These are phyloP conservation scores for Calephelis nemesis DNA, from an alignment of 1,140 invertebrate species.

Conservation along the genomic window DNA sequence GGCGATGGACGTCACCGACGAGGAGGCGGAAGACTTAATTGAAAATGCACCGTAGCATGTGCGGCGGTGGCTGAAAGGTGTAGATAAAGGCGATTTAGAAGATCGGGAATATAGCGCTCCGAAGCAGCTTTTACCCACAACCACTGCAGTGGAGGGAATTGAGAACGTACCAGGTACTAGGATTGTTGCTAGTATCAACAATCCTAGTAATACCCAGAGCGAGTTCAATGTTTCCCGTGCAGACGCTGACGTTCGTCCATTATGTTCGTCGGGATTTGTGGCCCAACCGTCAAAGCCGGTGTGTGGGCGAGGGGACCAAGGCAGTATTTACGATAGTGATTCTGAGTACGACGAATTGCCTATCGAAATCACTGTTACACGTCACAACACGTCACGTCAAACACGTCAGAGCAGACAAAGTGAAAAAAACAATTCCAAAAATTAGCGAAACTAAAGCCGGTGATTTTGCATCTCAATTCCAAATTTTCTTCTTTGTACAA, in stretches of 20 bases:
- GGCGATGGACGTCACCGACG: neutral
- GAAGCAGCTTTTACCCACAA: neutral
- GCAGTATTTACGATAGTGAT: neutral
- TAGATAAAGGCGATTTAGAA: too few species aligned
- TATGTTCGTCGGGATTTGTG: neutral
- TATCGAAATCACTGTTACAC: neutral
- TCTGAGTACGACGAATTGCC: neutral
- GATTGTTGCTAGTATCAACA: constrained; percentile 1
- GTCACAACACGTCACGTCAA: neutral
- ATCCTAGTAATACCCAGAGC: constrained; percentile 6
- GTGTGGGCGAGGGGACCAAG: neutral
- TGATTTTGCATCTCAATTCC: constrained; percentile 7
- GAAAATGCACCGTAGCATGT: constrained; percentile 2
- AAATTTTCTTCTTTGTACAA: constrained; percentile 14
- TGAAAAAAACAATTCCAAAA: neutral
- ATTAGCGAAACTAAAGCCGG: constrained; percentile 8
- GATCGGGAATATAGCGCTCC: constrained; percentile 6
- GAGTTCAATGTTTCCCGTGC: neutral
- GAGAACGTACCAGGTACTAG: neutral
- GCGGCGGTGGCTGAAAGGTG: neutral
- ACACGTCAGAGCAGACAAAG: constrained; percentile 5
- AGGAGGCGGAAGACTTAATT: neutral
- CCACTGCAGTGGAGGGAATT: neutral
- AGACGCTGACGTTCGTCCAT: constrained; percentile 4
- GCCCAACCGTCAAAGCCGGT: neutral